Evolutionary conservation across 2,888 invertebrate genomes (phyloP).

Genomic region (Seira sanloemensis): DNA sequence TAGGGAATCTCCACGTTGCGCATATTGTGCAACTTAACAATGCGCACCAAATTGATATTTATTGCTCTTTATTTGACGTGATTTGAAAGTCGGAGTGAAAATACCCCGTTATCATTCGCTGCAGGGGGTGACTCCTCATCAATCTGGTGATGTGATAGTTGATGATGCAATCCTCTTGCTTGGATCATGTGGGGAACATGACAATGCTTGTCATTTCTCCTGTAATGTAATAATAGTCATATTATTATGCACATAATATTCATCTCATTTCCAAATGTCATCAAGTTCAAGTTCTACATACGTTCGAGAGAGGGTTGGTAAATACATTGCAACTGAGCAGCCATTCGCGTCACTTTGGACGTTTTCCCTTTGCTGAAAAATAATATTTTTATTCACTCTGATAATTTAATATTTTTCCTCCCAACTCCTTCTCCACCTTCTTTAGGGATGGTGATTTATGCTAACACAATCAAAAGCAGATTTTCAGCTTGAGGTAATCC

Average conservation of each 20-base stretch:
- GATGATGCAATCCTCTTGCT: background rate
- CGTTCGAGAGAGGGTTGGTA: no score
- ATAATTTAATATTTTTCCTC: background rate
- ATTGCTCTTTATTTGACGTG: background rate
- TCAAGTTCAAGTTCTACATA: background rate
- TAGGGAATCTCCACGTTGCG: background rate
- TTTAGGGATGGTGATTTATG: constrained; percentile 44
- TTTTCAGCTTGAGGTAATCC: constrained; percentile 36
- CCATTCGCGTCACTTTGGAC: no score
- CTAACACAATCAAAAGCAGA: constrained; percentile 44
- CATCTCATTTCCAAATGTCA: constrained; percentile 7
- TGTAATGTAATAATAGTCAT: background rate
- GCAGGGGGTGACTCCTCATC: constrained; percentile 5
- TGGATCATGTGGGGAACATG: no score
- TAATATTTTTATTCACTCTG: no score
- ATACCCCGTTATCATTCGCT: background rate
- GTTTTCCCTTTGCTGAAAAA: no score
- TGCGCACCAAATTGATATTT: constrained; percentile 9
- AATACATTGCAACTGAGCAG: no score
- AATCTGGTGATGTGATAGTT: background rate
- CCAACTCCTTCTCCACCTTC: background rate
- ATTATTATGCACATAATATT: constrained; percentile 3
- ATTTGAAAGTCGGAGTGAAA: background rate
- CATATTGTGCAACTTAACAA: background rate
- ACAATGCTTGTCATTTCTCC: no score